These are phyloP conservation scores for Drusus annulatus DNA, from an alignment of 1,140 invertebrate species.

Conservation along the genomic window DNA sequence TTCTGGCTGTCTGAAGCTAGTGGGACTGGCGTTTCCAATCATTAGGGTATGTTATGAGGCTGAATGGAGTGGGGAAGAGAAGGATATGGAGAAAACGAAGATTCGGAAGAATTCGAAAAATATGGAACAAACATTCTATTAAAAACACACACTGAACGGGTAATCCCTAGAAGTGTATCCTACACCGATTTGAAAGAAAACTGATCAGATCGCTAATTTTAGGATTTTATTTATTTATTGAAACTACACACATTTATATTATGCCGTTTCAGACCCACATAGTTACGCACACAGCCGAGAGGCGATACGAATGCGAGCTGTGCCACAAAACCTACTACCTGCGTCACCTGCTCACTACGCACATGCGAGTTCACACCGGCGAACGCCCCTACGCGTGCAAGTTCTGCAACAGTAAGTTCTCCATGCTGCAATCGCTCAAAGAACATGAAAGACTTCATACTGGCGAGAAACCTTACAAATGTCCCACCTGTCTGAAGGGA, in stretches of 20 bases:
- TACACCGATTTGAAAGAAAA: too few relatives aligned
- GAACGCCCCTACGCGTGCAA: constrained; percentile 59
- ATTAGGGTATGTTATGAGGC: too few relatives aligned
- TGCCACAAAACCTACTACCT: constrained; percentile 62
- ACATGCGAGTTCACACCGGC: constrained; percentile 51
- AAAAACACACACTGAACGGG: too few relatives aligned
- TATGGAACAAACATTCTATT: too few relatives aligned
- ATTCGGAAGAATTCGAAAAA: too few relatives aligned
- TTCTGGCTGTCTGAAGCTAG: too few relatives aligned
- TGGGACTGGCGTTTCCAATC: too few relatives aligned
- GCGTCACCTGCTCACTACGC: constrained; percentile 53
- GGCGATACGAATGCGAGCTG: constrained; percentile 67
- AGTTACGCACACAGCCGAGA: constrained; percentile 67
- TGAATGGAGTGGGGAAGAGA: too few relatives aligned
- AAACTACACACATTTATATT: background rate
- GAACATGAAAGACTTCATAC: constrained; percentile 66
- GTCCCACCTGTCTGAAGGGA: constrained; percentile 69
- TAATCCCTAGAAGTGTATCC: too few relatives aligned
- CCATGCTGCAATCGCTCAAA: constrained; percentile 63
- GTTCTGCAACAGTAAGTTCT: constrained; percentile 61
- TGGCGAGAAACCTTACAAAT: constrained; percentile 71
- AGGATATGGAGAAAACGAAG: too few relatives aligned
- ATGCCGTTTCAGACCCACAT: constrained; percentile 58
- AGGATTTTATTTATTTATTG: too few relatives aligned
- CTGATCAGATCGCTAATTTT: too few relatives aligned